phyloP scores from a whole-genome alignment of 2,797 vertebrate species.

The Poeciliopsis turneri region DNA sequence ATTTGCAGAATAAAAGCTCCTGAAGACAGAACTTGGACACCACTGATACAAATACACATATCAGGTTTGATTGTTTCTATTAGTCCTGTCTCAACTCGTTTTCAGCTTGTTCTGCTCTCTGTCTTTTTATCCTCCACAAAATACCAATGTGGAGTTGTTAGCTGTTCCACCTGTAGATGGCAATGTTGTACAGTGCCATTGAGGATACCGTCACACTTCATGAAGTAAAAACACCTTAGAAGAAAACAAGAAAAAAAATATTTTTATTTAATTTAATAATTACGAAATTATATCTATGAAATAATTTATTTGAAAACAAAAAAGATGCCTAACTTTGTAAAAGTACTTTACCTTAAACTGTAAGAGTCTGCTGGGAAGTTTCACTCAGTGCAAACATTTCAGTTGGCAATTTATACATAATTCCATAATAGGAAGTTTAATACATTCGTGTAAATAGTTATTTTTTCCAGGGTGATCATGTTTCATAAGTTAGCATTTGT shows the following conservation, averaged over 20 bases:
- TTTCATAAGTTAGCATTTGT: conserved; percentile 12
- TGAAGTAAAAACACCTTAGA: not conserved
- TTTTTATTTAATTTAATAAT: not conserved
- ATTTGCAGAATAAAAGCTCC: not conserved
- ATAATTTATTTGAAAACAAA: not conserved
- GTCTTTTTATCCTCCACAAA: not conserved
- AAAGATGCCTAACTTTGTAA: not conserved
- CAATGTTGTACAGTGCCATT: conserved; percentile 37
- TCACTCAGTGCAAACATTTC: not conserved
- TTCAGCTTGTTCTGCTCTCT: not conserved
- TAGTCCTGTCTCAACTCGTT: not conserved
- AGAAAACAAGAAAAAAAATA: not conserved
- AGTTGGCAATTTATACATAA: not conserved
- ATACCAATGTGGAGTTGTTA: not conserved
- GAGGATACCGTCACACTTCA: not conserved
- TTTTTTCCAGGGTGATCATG: not conserved
- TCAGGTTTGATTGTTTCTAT: not conserved
- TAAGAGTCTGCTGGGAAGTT: not conserved
- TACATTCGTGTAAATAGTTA: not conserved
- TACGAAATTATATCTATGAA: not conserved
- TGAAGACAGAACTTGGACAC: not conserved
- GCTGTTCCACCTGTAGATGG: conserved; percentile 52
- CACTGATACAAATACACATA: not conserved
- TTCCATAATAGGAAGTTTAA: not conserved
- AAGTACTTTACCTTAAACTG: not conserved